Percentiles rank a stretch among this genome's conserved stretches.
Evolutionary conservation across 2,113 vertebrate species (phyloP).

Genomic region (Eonycteris spelaea): DNA sequence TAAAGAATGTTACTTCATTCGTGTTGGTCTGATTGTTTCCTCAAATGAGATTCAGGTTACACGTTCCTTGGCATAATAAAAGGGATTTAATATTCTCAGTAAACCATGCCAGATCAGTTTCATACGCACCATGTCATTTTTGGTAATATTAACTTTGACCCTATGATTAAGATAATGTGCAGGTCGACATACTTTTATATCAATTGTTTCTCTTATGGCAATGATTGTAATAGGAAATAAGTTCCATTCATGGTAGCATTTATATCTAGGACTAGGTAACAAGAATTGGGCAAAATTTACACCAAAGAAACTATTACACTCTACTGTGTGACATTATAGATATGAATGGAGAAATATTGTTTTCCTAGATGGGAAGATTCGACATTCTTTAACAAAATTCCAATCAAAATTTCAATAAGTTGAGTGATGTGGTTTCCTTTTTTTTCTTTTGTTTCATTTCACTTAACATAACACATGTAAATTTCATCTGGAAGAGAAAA

Average conservation of each 20-base stretch:
- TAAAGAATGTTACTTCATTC: background rate
- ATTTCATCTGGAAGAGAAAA: constrained; percentile 1
- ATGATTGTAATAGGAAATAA: background rate
- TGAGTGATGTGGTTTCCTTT: background rate
- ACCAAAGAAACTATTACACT: background rate
- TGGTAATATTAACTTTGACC: background rate
- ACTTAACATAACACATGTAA: background rate
- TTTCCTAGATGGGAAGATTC: background rate
- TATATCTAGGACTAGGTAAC: background rate
- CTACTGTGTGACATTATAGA: background rate
- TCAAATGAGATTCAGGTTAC: background rate
- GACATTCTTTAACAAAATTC: background rate
- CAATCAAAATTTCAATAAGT: background rate
- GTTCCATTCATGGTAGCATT: background rate
- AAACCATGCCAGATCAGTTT: background rate
- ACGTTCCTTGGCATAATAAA: background rate
- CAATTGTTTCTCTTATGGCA: background rate
- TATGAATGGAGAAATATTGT: background rate
- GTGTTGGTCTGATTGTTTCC: background rate
- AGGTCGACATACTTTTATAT: background rate
- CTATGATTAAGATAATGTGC: background rate
- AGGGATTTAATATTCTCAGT: background rate
- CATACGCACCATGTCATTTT: background rate
- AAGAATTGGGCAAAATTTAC: background rate
- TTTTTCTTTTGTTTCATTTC: background rate